Base-by-base conservation (phyloP, 2,113 vertebrate species). In the Nerophis ophidion region DNA sequence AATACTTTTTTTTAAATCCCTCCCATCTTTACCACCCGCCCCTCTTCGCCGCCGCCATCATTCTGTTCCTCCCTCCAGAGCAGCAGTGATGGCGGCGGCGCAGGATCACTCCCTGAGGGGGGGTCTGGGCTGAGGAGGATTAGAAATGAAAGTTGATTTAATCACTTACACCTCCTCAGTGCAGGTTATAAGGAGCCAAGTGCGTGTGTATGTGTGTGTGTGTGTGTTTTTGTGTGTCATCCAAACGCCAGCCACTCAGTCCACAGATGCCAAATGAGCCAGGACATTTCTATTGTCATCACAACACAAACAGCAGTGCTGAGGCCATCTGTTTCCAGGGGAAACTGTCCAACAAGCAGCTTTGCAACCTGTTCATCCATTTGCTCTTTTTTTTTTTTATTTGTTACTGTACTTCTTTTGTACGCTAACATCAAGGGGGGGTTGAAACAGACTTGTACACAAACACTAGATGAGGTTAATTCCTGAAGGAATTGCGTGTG, bases 101-200 rank as follows among this genome's bases (percentile, higher is more conserved):
- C 61, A 47, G 59, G 68, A 75, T 79, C 81, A 85, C 81, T 48
- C 48, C 48, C 72, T 70, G 17, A 57, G 7, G 58, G 65, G 75
- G 67, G 52, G 34, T 16, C 7, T 16, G 35, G 35, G 67, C 48
- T 61, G 68, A 77, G 67, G 66, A 74, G 70, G 80, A 83, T 81
- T 68, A 74, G 61, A 81, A 79, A 78, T 78, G 42, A 75, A 72
- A 81, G 82, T 80, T 79, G 74, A 86, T 87, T 80, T 75, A 76
- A 83, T 89, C 84, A 77, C 54, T 66, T 58, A 66, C 65, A 72
- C 70, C 58, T 80, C 74, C 57, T 67, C 40, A 53, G 60, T 60
- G 48, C 71, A 77, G 69, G 75, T 76, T 71, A 69, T 45, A 63
- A 51, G 13, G 38, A 48, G 61, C 66, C 69, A 75, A 71, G 64